Evolutionary conservation across 2,113 vertebrate genomes (phyloP), one percentile per base, ranked within the genome.

Genomic region (Pycnonotus jocosus): DNA sequence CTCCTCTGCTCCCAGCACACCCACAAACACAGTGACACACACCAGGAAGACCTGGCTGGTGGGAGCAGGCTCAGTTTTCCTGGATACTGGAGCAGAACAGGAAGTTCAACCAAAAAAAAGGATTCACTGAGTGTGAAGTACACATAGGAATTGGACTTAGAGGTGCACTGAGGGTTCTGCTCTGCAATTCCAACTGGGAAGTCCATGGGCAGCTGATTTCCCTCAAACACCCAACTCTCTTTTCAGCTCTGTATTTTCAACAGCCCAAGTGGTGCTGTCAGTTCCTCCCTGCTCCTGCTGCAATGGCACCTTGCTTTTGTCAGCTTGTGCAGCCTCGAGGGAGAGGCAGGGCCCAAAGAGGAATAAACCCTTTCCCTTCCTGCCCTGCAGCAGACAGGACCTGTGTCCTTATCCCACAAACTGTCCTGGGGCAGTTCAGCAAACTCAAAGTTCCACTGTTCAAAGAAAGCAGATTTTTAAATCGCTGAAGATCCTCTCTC

Each of bases 101-200:
- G 23, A 37, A 22, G 14, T 48, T 27, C 47, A 58, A 12, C 45
- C 33, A n/a, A 13, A 33, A 16, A n/a, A 44, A 19, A 69, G 12
- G 30, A 53, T 33, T 66, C 21, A 4, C 18, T 15, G 17, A 0
- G 2, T 7, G 25, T 47, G 60, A 78, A 54, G 35, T 15, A 27
- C 28, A 24, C 2, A 13, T 10, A 8, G 0, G 0, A 47, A 28
- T 2, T 1, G 0, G 30, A 51, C 15, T 70, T 33, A 2, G 0
- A 35, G 37, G 31, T 4, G 7, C 54, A 51, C 31, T 42, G 37
- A 33, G 48, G 12, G 9, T 27, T 91, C 60, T 62, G 30, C 47
- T 71, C 64, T 33, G 11, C 54, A 23, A 1, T 86, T 61, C 51
- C 25, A 27, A 23, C 61, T 4, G 10, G 56, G 64, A 81, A 40